Conservation (phyloP, 2,888 invertebrate genomes). For the Drosophila monieri region DNA sequence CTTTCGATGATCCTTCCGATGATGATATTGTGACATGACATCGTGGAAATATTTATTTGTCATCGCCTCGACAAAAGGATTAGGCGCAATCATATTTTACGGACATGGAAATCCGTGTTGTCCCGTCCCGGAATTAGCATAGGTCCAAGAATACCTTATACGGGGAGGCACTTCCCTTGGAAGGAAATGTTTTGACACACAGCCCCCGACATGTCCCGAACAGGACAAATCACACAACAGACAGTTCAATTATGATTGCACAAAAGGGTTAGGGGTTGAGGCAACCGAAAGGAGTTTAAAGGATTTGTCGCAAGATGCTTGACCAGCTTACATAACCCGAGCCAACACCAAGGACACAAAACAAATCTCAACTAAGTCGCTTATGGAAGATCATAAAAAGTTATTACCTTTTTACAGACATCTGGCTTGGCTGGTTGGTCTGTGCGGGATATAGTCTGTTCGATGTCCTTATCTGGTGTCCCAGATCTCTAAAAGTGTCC, state of each 20-base stretch:
- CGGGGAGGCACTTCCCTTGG: not conserved
- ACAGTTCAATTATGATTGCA: slow-evolving; percentile 50
- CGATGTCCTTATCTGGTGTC: slow-evolving; percentile 47
- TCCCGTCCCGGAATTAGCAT: slow-evolving; percentile 58
- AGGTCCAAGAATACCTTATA: slow-evolving; percentile 24
- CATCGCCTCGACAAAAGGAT: slow-evolving; percentile 59
- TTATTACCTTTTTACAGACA: slow-evolving; percentile 9
- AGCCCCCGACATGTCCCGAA: slow-evolving; percentile 15
- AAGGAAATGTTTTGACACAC: slow-evolving; percentile 66
- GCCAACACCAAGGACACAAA: slow-evolving; percentile 16
- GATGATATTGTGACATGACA: slow-evolving; percentile 64
- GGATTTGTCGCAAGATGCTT: slow-evolving; percentile 14
- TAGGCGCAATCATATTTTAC: slow-evolving; percentile 62
- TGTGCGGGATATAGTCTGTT: not conserved
- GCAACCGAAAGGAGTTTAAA: not conserved
- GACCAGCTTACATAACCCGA: slow-evolving; percentile 46
- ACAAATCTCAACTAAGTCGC: slow-evolving; percentile 67
- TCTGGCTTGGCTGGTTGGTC: no score
- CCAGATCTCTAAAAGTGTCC: slow-evolving; percentile 32
- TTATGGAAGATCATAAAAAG: slow-evolving; percentile 19
- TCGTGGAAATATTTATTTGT: slow-evolving; percentile 74
- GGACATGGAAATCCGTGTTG: slow-evolving; percentile 34
- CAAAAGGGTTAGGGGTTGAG: slow-evolving; percentile 39
- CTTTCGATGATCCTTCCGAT: slow-evolving; percentile 18
- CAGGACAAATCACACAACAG: slow-evolving; percentile 10